Evolutionary conservation across 2,113 vertebrate species (phyloP).

Genomic region (Brachypteracias leptosomus): DNA sequence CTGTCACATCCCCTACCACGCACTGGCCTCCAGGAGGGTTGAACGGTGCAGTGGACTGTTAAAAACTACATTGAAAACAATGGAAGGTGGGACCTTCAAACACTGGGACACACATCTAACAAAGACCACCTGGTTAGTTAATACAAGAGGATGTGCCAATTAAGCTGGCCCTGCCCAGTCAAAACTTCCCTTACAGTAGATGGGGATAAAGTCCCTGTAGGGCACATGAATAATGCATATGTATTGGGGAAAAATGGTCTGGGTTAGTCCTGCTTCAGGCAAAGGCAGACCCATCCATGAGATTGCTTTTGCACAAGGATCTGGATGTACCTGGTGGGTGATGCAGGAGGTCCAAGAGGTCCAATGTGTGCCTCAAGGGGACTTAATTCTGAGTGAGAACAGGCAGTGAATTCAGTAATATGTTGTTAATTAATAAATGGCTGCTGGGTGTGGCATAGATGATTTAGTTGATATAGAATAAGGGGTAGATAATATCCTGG

Average conservation of each 20-base stretch:
- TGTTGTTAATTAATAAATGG: too few species aligned
- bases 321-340: not conserved
- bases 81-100: not conserved
- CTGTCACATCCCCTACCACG: too few species aligned
- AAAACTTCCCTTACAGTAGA: too few species aligned
- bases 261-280: too few species aligned
- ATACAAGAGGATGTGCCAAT: too few species aligned
- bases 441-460: too few species aligned
- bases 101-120: not conserved
- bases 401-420: too few species aligned
- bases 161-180: too few species aligned
- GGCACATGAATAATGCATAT: not conserved
- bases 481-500: too few species aligned
- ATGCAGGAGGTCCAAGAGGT: not conserved
- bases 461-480: too few species aligned
- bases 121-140: too few species aligned
- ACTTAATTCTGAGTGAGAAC: not conserved
- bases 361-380: not conserved
- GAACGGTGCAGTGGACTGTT: not conserved
- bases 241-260: not conserved
- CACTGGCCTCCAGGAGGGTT: not conserved
- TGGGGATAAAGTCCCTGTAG: not conserved
- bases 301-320: not conserved
- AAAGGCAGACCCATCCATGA: not conserved
- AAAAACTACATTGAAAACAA: not conserved